Base-by-base conservation (phyloP, 2,797 vertebrate species). In the Galagoides demidoff region DNA sequence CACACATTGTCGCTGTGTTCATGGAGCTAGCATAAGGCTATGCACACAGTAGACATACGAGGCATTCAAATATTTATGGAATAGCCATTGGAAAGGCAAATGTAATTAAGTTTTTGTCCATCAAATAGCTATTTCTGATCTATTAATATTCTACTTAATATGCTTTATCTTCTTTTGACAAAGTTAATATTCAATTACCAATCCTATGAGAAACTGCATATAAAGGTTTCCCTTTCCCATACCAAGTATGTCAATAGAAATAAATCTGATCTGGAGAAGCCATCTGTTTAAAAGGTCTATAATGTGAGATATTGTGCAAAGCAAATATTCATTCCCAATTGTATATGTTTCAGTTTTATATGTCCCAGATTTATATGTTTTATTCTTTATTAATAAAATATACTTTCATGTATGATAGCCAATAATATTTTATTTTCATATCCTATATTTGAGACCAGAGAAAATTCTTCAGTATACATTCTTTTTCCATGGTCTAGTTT, bases 381-480 rank as follows among this genome's bases (percentile, higher is more conserved):
- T 4, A 23, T 22, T 94, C 45, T 97, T 92, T 82, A 73, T 96
- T 92, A 94, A 73, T 88, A 94, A 90, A 85, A 85, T 19, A 64
- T 2, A 81, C 9, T n/a, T 90, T 73, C 63, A n/a, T 19, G 34
- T 70, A n/a, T 79, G 71, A 68, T 4, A 79, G 12, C 23, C n/a
- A 81, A 79, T 85, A 59, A 66, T n/a, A 76, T 89, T 68, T 95
- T 45, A 93, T 87, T 97, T 97, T 89, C 92, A 82, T 95, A 71
- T 78, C 85, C 97, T 97, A 93, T 96, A 93, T 97, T 94, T 97
- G 89, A 76, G 20, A 96, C 19, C n/a, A 89, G 71, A 92, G 83
- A 78, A 76, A 93, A 87, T 96, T 97, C 96, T 96, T 97, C 64
- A 94, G 97, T 96, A 97, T 92, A 81, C 78, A 45, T 86, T 93